Percentiles rank a stretch among this genome's conserved stretches.
phyloP scores from a whole-genome alignment of 2,888 invertebrate genomes.

The Rhogogaster chlorosoma region DNA sequence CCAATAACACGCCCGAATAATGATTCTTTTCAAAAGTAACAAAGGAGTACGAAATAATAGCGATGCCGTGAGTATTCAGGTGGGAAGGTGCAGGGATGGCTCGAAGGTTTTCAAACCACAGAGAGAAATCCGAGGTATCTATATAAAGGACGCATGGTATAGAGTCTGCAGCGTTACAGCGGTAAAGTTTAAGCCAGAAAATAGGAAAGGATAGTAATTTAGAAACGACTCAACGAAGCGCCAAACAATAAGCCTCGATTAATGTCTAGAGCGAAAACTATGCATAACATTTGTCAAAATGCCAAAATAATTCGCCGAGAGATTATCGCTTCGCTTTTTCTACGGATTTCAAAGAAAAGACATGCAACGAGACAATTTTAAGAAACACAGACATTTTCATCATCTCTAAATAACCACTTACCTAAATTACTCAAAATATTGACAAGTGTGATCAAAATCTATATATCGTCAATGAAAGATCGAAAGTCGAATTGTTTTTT shows the following conservation, averaged over 20 bases:
- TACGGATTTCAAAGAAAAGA: background rate
- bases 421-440: background rate
- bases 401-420: background rate
- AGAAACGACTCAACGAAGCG: constrained; percentile 30
- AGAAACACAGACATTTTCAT: background rate
- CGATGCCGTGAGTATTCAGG: constrained; percentile 1
- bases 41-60: constrained; percentile 47
- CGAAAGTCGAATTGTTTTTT: too few species aligned
- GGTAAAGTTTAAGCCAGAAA: background rate
- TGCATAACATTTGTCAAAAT: background rate
- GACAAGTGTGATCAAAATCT: too few species aligned
- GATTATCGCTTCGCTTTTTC: background rate
- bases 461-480: too few species aligned
- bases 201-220: background rate
- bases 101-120: constrained; percentile 2
- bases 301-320: background rate
- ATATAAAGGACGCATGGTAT: background rate
- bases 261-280: background rate
- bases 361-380: background rate
- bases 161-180: background rate
- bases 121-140: background rate
- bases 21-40: constrained; percentile 46
- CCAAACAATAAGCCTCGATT: background rate
- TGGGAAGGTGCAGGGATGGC: background rate
- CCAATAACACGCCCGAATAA: constrained; percentile 45